Base-by-base conservation (phyloP, 2,797 vertebrate genomes). In the Chelidonichthys spinosus region DNA sequence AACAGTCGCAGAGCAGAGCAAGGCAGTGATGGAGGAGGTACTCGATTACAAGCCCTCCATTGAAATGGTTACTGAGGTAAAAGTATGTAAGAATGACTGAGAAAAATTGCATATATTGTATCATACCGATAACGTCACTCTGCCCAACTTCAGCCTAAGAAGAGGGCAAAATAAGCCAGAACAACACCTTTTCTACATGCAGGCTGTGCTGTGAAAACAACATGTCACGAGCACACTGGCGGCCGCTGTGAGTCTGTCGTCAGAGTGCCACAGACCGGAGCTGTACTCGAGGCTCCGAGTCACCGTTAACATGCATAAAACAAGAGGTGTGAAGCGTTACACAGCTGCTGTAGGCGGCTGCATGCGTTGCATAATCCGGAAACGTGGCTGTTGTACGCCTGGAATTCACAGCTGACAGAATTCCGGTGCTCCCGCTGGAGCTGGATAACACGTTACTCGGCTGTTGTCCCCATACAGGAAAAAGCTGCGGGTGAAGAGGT, bases 111-210 rank as follows among this genome's bases (percentile, higher is more conserved):
- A 25, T 50, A 8, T n/a, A n/a, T 50, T 18, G 18, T n/a, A 47
- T n/a, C 25, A 44, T 69, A 66, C 42, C 32, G 40, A 8, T 15
- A 0, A n/a, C 43, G 52, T 63, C 18, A 42, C n/a, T 74, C 50
- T 37, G 53, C 13, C 40, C 47, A 81, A 70, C 62, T 55, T 79
- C 4, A 36, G 1, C 18, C 25, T 46, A 36, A 71, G n/a, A 72
- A 13, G 11, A 63, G 25, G 13, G 50, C 25, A 54, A 42, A 73
- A 42, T 35, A 3, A 56, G 25, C 53, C 35, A 53, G 13, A 55
- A 47, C 36, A 54, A 43, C 50, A 69, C 35, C 35, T 58, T 76
- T 49, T 66, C 13, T 55, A 7, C 44, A 43, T 25, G 25, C 43
- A 4, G 2, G 32, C 55, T 67, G 33, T 54, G 39, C 56, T 65